Evolutionary conservation across 2,797 vertebrate species (phyloP).

Genomic region (Gambelia wislizenii): DNA sequence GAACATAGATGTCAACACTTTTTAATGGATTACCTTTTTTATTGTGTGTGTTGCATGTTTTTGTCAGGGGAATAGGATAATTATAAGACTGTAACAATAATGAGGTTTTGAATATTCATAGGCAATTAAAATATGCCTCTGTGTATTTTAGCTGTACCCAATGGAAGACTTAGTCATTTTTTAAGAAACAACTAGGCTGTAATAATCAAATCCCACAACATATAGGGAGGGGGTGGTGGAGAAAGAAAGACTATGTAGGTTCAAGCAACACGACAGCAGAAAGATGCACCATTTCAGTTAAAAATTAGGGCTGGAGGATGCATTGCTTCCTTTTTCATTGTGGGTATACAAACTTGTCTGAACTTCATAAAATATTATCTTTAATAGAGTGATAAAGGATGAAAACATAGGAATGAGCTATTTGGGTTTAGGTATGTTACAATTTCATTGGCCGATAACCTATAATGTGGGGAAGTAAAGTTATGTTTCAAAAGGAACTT

Average conservation of each 20-base stretch:
- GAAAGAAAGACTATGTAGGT: background rate
- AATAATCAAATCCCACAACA: slow-evolving; percentile 67
- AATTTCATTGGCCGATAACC: background rate
- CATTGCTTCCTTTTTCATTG: background rate
- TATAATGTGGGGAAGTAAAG: too few relatives aligned
- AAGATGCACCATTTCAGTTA: slow-evolving; percentile 8
- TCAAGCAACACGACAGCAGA: slow-evolving; percentile 13
- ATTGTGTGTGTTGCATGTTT: slow-evolving; percentile 69
- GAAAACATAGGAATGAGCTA: background rate
- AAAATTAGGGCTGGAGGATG: background rate
- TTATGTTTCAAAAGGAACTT: too few relatives aligned
- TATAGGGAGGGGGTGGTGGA: slow-evolving; percentile 49
- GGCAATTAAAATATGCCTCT: slow-evolving; percentile 78
- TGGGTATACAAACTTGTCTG: background rate
- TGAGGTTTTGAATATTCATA: slow-evolving; percentile 83
- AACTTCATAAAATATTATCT: background rate
- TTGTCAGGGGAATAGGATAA: slow-evolving; percentile 77
- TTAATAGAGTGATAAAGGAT: background rate
- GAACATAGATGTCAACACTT: slow-evolving; percentile 69
- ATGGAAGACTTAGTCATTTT: slow-evolving; percentile 72
- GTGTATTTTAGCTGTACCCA: slow-evolving; percentile 71
- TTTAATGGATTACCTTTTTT: slow-evolving; percentile 75
- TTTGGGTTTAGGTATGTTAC: background rate
- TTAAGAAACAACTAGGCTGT: slow-evolving; percentile 73
- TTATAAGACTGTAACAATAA: slow-evolving; percentile 78